phyloP scores from a whole-genome alignment of 2,888 invertebrate species.

The Scaptodrosophila latifasciaeformis region DNA sequence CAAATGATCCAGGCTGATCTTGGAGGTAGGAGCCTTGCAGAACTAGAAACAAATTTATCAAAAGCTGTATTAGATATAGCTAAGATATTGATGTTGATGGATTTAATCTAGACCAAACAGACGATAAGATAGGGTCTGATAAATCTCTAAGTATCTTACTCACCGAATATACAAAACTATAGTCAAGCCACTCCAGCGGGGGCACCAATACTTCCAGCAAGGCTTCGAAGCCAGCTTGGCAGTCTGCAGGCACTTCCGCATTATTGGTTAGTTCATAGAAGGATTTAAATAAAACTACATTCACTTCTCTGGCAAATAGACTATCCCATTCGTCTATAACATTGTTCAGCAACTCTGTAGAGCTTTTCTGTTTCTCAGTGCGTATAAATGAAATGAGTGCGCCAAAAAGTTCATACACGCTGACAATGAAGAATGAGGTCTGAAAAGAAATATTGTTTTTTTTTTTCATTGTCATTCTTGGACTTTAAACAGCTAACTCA shows the following conservation, averaged over 20 bases:
- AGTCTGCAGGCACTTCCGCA: constrained; percentile 32
- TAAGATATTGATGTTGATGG: background rate
- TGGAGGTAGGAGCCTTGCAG: constrained; percentile 58
- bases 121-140: too few relatives aligned
- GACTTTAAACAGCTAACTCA: constrained; percentile 66
- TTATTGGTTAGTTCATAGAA: constrained; percentile 59
- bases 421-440: constrained; percentile 76
- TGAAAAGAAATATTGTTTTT: constrained; percentile 36
- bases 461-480: too few relatives aligned
- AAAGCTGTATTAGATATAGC: background rate
- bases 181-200: constrained; percentile 64
- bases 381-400: constrained; percentile 76
- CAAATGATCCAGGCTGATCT: constrained; percentile 62
- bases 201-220: constrained; percentile 58
- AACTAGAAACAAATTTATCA: constrained; percentile 49
- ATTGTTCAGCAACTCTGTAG: constrained; percentile 65
- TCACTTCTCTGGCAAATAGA: constrained; percentile 82
- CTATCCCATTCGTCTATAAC: constrained; percentile 83
- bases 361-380: constrained; percentile 70
- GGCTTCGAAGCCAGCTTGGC: constrained; percentile 40
- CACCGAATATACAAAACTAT: constrained; percentile 62
- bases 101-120: too few relatives aligned
- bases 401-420: constrained; percentile 77
- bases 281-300: constrained; percentile 71
- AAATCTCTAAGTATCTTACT: background rate